These are phyloP conservation scores for Indri indri DNA, from an alignment of 2,113 vertebrate genomes.

Conservation along the genomic window DNA sequence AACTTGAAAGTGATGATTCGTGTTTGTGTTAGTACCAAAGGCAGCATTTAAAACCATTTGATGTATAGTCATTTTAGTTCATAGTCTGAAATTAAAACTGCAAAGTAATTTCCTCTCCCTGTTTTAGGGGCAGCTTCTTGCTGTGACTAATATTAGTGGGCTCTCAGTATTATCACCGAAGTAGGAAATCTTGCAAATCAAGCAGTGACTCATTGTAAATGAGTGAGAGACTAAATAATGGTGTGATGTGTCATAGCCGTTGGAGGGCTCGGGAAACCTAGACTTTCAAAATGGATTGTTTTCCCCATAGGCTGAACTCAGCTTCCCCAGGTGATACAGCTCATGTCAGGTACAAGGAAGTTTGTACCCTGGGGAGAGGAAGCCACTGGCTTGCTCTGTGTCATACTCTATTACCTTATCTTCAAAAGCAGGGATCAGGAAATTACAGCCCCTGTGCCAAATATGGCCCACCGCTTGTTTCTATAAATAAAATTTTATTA, in stretches of 20 bases:
- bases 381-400: background rate
- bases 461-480: background rate
- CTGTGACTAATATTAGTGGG: constrained; percentile 77
- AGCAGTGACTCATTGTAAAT: constrained; percentile 68
- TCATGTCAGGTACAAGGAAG: constrained; percentile 25
- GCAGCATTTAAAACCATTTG: constrained; percentile 55
- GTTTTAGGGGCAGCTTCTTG: constrained; percentile 65
- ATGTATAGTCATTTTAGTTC: constrained; percentile 61
- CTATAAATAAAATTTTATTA: background rate
- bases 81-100: constrained; percentile 72
- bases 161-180: constrained; percentile 62
- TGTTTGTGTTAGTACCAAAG: constrained; percentile 32
- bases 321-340: constrained; percentile 3
- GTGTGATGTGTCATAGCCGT: constrained; percentile 56
- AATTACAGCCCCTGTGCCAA: background rate
- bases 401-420: background rate
- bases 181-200: constrained; percentile 64
- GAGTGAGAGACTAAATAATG: constrained; percentile 47
- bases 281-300: constrained; percentile 59
- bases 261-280: constrained; percentile 62
- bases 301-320: constrained; percentile 45
- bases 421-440: background rate
- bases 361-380: background rate
- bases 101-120: constrained; percentile 73
- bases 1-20: constrained; percentile 39